A percentile compares a stretch with the other conserved stretches of the same genome.
Conservation (phyloP, 2,113 vertebrate genomes). For the Thymallus thymallus region DNA sequence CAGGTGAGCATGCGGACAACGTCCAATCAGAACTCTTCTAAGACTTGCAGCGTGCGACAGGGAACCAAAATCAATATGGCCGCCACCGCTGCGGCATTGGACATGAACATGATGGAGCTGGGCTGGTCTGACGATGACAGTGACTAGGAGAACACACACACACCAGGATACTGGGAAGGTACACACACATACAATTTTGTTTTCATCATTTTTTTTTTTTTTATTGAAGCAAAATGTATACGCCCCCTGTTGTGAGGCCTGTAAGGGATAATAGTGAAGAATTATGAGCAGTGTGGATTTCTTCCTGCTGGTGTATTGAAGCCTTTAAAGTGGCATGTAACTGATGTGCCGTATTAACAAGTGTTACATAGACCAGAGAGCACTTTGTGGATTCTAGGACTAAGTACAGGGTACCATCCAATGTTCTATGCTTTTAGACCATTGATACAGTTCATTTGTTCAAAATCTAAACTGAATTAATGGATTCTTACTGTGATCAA, state of each 20-base stretch:
- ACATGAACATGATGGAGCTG: conserved; percentile 91
- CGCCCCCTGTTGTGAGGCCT: no score
- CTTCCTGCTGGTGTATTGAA: conserved; percentile 41
- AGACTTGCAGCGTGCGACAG: conserved; percentile 90
- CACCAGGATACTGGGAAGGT: no score
- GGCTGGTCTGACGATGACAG: conserved; percentile 88
- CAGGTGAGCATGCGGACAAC: conserved; percentile 94
- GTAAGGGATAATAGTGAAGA: no score
- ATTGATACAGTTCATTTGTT: conserved; percentile 59
- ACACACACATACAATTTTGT: no score
- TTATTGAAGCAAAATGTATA: no score
- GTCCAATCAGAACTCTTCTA: conserved; percentile 94
- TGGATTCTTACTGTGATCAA: conserved; percentile 55
- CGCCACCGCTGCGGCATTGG: conserved; percentile 39
- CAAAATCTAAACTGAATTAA: conserved; percentile 43
- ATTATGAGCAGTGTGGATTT: no score
- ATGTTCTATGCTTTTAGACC: conserved; percentile 50
- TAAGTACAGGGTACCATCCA: neutral
- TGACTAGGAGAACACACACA: conserved; percentile 61
- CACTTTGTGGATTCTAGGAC: conserved; percentile 36
- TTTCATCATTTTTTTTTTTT: no score
- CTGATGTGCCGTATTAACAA: conserved; percentile 54
- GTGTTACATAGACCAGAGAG: conserved; percentile 51
- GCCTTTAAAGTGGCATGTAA: conserved; percentile 45
- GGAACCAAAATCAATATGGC: conserved; percentile 93